These are phyloP conservation scores for Gymnoscopelus braueri DNA, from an alignment of 2,797 vertebrate genomes.

Conservation along the genomic window DNA sequence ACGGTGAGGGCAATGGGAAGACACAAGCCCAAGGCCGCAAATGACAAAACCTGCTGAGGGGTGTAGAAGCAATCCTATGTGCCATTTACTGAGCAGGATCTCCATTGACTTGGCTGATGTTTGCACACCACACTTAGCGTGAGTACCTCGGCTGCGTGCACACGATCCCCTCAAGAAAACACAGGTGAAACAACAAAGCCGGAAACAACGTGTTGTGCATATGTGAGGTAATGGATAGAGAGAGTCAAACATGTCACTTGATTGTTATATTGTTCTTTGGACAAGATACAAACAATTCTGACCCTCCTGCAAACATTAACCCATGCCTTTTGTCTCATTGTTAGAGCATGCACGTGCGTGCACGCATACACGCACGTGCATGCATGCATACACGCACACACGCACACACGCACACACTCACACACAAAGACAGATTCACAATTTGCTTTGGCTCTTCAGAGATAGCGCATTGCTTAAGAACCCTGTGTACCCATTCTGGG, in stretches of 20 bases:
- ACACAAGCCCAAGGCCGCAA: background rate
- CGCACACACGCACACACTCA: background rate
- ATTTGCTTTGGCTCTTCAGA: no score
- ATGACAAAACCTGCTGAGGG: conserved; percentile 21
- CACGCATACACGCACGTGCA: background rate
- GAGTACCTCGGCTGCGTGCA: conserved; percentile 17
- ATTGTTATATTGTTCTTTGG: conserved; percentile 24
- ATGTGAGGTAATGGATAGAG: conserved; percentile 8
- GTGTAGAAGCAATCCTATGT: background rate
- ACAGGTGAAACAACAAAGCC: conserved; percentile 58
- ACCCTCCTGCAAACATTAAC: background rate
- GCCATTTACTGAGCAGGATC: conserved; percentile 40
- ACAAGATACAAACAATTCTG: conserved; percentile 7
- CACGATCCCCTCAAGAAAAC: conserved; percentile 33
- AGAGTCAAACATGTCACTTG: conserved; percentile 22
- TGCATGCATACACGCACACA: background rate
- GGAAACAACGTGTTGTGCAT: conserved; percentile 13
- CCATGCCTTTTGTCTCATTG: background rate
- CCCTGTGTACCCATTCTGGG: no score
- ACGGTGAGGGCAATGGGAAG: background rate
- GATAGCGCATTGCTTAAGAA: no score
- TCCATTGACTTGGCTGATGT: conserved; percentile 47
- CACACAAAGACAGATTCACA: no score
- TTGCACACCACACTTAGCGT: conserved; percentile 46
- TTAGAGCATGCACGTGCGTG: background rate